These are phyloP conservation scores for Campylorhamphus procurvoides DNA, from an alignment of 2,113 vertebrate species.

Conservation along the genomic window DNA sequence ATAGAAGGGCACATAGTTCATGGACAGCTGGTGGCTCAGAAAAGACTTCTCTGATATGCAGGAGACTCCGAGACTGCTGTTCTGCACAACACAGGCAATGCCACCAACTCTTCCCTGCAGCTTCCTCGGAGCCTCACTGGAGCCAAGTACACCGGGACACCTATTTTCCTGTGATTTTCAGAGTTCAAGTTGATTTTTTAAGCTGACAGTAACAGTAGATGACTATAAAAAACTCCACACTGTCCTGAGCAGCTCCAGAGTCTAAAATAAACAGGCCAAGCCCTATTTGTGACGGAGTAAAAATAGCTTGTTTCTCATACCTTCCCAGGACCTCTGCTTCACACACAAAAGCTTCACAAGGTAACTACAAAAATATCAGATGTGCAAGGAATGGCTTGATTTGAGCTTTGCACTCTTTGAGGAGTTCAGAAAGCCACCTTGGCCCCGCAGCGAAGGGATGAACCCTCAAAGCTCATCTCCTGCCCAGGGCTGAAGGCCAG, in stretches of 20 bases:
- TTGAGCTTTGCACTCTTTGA: background rate
- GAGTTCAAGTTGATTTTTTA: constrained; percentile 27
- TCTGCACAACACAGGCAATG: fast-evolving
- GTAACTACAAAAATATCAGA: constrained; percentile 51
- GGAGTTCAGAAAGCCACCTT: background rate
- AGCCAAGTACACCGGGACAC: background rate
- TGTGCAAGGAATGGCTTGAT: background rate
- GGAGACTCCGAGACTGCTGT: background rate
- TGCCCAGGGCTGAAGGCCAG: background rate
- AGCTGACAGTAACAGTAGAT: constrained; percentile 53
- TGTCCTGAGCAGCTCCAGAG: constrained; percentile 7
- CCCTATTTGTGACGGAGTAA: constrained; percentile 69
- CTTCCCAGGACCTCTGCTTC: constrained; percentile 63
- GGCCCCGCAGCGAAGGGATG: fast-evolving
- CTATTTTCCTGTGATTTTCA: constrained; percentile 31
- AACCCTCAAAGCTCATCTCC: background rate
- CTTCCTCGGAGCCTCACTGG: background rate
- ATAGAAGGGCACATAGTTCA: background rate
- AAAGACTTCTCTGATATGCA: background rate
- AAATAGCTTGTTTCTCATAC: constrained; percentile 72
- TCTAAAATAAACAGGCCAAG: constrained; percentile 67
- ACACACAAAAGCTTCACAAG: constrained; percentile 15
- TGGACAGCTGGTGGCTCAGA: background rate
- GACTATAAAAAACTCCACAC: constrained; percentile 30
- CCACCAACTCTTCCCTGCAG: background rate